Percentiles rank a stretch among this genome's conserved stretches.
Conservation (phyloP, 2,113 vertebrate species). For the Pteruthius melanotis region DNA sequence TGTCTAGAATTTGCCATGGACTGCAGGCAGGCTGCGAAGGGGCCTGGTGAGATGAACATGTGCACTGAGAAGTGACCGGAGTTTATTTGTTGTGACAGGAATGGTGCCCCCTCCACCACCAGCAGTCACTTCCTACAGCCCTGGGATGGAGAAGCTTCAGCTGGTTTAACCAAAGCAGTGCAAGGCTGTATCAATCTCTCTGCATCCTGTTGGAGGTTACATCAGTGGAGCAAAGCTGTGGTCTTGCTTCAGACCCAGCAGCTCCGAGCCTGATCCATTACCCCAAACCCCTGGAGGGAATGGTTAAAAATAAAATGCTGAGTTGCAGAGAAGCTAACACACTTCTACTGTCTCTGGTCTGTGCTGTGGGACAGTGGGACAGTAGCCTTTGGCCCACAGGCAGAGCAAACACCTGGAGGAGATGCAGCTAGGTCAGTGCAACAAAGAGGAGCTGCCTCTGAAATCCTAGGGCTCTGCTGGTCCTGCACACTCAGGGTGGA, state of each 20-base stretch:
- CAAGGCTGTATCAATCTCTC: neutral
- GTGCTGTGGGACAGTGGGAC: neutral
- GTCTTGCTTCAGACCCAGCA: neutral
- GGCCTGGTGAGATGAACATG: rapidly evolving
- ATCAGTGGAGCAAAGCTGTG: neutral
- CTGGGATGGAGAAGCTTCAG: neutral
- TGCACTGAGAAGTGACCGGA: neutral
- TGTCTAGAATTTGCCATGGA: neutral
- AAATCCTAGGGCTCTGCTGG: neutral
- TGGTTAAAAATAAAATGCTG: neutral
- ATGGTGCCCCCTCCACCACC: rapidly evolving
- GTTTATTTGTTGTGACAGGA: neutral
- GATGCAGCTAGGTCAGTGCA: neutral
- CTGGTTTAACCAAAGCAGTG: neutral
- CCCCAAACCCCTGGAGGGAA: neutral
- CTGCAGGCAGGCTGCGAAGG: neutral
- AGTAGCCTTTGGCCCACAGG: neutral
- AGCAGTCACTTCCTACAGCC: neutral
- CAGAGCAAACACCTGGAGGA: neutral
- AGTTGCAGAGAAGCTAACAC: neutral
- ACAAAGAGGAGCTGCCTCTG: neutral
- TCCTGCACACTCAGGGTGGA: neutral
- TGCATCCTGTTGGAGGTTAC: neutral
- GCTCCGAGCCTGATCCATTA: neutral
- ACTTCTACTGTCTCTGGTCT: neutral